Percentiles rank a stretch among this genome's conserved stretches.
phyloP scores from a whole-genome alignment of 2,113 vertebrate species.

The Oryzias curvinotus region DNA sequence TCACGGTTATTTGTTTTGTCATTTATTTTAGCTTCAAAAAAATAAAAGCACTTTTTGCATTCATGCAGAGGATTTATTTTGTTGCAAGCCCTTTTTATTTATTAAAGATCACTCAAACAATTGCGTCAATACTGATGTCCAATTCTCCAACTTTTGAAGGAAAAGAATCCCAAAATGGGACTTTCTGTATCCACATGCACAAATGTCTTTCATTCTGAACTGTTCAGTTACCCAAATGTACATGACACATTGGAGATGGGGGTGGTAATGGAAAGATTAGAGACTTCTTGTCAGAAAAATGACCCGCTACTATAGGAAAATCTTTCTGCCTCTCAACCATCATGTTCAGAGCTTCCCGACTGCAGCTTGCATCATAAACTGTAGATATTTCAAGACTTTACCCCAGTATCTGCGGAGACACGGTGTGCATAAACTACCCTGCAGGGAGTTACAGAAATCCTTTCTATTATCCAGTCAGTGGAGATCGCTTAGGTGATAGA shows the following conservation, averaged over 20 bases:
- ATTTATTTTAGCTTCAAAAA: constrained; percentile 4
- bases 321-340: not conserved
- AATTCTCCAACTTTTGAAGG: not conserved
- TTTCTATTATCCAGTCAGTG: constrained; percentile 24
- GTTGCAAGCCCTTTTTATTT: constrained; percentile 7
- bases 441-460: constrained; percentile 28
- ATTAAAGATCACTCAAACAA: constrained; percentile 16
- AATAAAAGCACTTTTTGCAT: not conserved
- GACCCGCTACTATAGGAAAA: not conserved
- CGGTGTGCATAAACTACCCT: constrained; percentile 22
- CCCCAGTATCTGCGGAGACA: constrained; percentile 11
- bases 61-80: not conserved
- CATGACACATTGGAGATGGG: not conserved
- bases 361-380: constrained; percentile 25
- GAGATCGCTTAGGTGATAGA: constrained; percentile 23
- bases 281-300: constrained; percentile 5
- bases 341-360: constrained; percentile 7
- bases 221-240: not conserved
- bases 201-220: not conserved
- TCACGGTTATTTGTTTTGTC: not conserved
- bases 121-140: constrained; percentile 10
- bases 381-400: constrained; percentile 23
- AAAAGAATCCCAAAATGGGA: not conserved
- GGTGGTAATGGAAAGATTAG: not conserved
- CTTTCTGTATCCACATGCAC: not conserved